phyloP scores from a whole-genome alignment of 2,888 invertebrate species.

The Anthrax anthrax region DNA sequence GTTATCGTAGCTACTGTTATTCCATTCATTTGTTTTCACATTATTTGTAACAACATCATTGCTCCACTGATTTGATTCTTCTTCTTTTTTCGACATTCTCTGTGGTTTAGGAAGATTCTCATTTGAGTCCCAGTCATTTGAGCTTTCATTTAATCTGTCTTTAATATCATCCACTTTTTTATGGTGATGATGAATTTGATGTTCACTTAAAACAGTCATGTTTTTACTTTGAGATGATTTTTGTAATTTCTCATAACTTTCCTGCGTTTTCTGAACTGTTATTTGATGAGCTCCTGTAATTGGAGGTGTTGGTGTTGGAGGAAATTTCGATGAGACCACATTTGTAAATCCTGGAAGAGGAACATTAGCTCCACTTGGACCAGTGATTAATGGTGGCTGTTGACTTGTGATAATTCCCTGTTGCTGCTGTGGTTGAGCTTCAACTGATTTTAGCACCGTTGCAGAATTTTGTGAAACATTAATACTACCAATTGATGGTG shows the following conservation, averaged over 20 bases:
- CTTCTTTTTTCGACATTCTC: slow-evolving; percentile 4
- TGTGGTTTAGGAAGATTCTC: slow-evolving; percentile 4
- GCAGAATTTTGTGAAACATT: not conserved
- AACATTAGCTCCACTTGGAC: slow-evolving; percentile 7
- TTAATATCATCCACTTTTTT: not conserved
- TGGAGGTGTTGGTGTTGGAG: not conserved
- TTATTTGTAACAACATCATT: slow-evolving; percentile 24
- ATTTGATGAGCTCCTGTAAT: not conserved
- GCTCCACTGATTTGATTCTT: slow-evolving; percentile 26
- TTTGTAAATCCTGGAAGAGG: slow-evolving; percentile 8
- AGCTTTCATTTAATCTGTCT: slow-evolving; percentile 3
- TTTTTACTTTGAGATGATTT: not conserved
- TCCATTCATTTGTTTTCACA: slow-evolving; percentile 11
- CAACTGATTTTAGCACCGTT: not conserved
- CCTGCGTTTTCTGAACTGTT: not conserved
- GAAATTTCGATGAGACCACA: not conserved
- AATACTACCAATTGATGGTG: not conserved
- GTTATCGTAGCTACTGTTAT: slow-evolving; percentile 8
- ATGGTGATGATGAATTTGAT: not conserved
- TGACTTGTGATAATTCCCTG: slow-evolving; percentile 2
- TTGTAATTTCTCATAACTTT: not conserved
- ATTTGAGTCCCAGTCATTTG: slow-evolving; percentile 9
- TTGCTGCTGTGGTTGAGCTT: not conserved
- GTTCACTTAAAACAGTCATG: not conserved
- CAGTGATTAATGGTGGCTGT: slow-evolving; percentile 5